Evolutionary conservation across 2,888 invertebrate species (phyloP).

Genomic region (Heterodera filipjevi): DNA sequence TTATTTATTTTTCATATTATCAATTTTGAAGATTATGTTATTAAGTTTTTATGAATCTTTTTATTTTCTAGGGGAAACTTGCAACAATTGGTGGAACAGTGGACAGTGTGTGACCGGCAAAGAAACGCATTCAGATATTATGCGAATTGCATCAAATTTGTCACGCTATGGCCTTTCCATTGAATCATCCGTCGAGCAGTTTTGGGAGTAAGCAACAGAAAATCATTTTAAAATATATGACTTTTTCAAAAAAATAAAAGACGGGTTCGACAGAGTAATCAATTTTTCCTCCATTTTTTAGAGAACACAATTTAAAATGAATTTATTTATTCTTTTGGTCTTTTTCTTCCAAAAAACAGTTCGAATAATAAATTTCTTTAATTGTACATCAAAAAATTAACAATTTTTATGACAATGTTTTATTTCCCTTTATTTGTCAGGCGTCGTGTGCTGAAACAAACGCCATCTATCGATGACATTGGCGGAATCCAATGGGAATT

Average conservation of each 20-base stretch:
- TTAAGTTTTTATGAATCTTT: not conserved
- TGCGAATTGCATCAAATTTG: slow-evolving; percentile 23
- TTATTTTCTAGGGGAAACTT: slow-evolving; percentile 53
- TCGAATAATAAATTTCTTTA: too few relatives aligned
- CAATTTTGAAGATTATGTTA: not conserved
- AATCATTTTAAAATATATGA: not conserved
- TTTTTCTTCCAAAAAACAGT: too few relatives aligned
- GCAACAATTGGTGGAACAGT: slow-evolving; percentile 56
- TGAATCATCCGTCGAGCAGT: slow-evolving; percentile 65
- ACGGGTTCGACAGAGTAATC: too few relatives aligned
- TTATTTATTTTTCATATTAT: too few relatives aligned
- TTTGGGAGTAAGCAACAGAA: slow-evolving; percentile 61
- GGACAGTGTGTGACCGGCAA: slow-evolving; percentile 39
- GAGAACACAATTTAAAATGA: too few relatives aligned
- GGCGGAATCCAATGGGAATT: slow-evolving; percentile 66
- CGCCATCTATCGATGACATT: slow-evolving; percentile 57
- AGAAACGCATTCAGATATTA: slow-evolving; percentile 28
- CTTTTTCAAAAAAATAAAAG: not conserved
- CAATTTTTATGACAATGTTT: not conserved
- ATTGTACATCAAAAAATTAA: not conserved
- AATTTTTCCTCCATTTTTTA: too few relatives aligned
- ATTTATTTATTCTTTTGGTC: too few relatives aligned
- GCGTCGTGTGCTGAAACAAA: slow-evolving; percentile 60
- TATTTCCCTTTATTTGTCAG: slow-evolving; percentile 46
- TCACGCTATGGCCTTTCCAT: slow-evolving; percentile 36